Evolutionary conservation across 2,797 vertebrate species (phyloP).

Genomic region (Galaxias olidus): DNA sequence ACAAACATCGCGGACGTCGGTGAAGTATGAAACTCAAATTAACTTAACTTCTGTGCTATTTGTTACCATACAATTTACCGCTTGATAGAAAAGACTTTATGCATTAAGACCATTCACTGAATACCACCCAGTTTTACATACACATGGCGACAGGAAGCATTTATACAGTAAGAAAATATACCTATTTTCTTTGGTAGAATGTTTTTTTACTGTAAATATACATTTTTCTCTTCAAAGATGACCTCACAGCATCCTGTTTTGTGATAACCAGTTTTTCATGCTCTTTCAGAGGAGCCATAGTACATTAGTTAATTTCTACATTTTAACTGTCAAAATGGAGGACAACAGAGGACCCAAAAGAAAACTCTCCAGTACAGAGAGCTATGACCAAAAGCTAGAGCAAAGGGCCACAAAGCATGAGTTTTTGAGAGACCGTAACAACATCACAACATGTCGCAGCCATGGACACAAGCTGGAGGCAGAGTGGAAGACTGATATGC

Average conservation of each 20-base stretch:
- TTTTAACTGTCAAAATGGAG: slow-evolving; percentile 18
- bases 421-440: slow-evolving; percentile 31
- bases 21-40: no score
- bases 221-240: not conserved
- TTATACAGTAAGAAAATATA: not conserved
- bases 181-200: not conserved
- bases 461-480: slow-evolving; percentile 1
- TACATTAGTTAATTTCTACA: not conserved
- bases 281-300: not conserved
- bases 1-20: no score
- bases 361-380: slow-evolving; percentile 1
- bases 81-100: not conserved
- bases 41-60: no score
- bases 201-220: not conserved
- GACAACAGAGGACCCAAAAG: slow-evolving; percentile 1
- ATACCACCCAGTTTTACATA: not conserved
- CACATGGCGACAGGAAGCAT: not conserved
- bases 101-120: not conserved
- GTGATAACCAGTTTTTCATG: not conserved
- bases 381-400: slow-evolving; percentile 35
- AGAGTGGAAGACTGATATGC: slow-evolving; percentile 21
- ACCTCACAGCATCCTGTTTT: slow-evolving; percentile 8
- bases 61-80: no score
- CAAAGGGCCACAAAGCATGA: slow-evolving; percentile 28
- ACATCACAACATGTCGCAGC: slow-evolving; percentile 27